Conservation (phyloP, 2,797 vertebrate species). For the Scolopax rusticola region DNA sequence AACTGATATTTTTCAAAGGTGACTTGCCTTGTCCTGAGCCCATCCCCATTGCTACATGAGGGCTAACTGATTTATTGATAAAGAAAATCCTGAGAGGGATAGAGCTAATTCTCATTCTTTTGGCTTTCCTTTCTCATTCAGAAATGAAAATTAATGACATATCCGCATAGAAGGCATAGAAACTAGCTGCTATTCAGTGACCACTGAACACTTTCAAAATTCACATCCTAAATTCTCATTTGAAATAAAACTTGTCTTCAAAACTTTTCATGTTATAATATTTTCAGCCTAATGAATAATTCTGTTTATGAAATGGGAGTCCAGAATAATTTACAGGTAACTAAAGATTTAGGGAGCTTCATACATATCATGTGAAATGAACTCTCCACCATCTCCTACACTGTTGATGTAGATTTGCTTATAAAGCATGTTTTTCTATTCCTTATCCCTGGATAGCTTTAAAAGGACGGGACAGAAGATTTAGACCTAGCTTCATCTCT, state of each 20-base stretch:
- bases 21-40: background rate
- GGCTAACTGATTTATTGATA: background rate
- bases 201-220: background rate
- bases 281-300: conserved; percentile 26
- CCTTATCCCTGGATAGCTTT: background rate
- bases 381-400: background rate
- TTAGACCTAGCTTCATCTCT: background rate
- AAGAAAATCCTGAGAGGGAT: background rate
- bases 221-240: background rate
- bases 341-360: background rate
- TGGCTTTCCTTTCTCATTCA: background rate
- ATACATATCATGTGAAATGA: background rate
- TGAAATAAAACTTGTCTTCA: conserved; percentile 22
- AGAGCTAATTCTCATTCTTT: background rate
- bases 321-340: background rate
- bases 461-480: background rate
- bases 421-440: background rate
- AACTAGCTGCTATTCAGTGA: background rate
- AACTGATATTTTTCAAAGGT: background rate
- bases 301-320: background rate
- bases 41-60: background rate
- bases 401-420: background rate
- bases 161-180: background rate
- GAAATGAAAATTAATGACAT: conserved; percentile 3
- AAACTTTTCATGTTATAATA: background rate